A percentile compares a stretch with the other conserved stretches of the same genome.
phyloP scores from a whole-genome alignment of 2,113 vertebrate genomes.

The Smithornis capensis region DNA sequence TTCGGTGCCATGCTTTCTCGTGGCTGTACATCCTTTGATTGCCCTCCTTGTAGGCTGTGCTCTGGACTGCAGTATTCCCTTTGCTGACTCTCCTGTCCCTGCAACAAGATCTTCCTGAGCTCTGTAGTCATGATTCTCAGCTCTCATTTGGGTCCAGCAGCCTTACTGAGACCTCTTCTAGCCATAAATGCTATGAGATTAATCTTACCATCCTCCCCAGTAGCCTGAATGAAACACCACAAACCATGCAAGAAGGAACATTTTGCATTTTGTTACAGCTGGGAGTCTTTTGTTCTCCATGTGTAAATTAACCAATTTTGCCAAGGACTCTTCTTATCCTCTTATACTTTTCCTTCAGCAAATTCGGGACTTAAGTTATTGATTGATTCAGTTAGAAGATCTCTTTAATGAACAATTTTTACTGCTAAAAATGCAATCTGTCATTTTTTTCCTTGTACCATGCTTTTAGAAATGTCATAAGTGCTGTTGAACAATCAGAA shows the following conservation, averaged over 20 bases:
- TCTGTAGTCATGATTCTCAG: not conserved
- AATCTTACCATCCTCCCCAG: not conserved
- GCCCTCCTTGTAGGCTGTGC: not conserved
- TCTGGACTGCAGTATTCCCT: not conserved
- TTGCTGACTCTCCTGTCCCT: not conserved
- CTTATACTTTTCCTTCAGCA: not conserved
- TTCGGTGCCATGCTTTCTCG: not conserved
- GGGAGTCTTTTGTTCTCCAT: not conserved
- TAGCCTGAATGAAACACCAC: not conserved
- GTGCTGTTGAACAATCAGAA: not conserved
- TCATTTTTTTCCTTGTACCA: no score
- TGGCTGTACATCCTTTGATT: not conserved
- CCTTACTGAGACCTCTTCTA: not conserved
- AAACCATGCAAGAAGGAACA: accelerated
- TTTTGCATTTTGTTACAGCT: not conserved
- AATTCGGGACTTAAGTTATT: not conserved
- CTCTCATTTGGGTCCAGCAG: not conserved
- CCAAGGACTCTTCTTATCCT: not conserved
- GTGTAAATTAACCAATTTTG: not conserved
- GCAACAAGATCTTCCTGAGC: not conserved
- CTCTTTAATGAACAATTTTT: not conserved
- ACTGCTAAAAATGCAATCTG: not conserved
- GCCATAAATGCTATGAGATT: not conserved
- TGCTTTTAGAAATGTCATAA: not conserved
- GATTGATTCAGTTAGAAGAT: not conserved